Evolutionary conservation across 2,888 invertebrate genomes (phyloP).

Genomic region (Pterostichus madidus): DNA sequence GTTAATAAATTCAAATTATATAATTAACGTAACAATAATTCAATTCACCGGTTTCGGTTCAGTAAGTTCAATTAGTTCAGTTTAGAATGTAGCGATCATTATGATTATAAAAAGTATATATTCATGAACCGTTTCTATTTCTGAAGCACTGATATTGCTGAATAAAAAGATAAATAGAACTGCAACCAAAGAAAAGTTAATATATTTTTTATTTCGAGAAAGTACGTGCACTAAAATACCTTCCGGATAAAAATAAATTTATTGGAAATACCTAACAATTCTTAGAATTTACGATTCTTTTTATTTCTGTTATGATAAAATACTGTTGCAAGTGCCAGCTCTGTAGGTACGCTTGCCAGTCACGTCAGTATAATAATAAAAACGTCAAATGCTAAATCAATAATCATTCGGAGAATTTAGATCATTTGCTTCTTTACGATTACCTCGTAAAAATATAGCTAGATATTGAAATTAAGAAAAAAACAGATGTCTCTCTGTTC

Average conservation of each 20-base stretch:
- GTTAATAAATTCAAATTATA: slow-evolving; percentile 38
- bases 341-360: slow-evolving; percentile 17
- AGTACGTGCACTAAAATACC: slow-evolving; percentile 6
- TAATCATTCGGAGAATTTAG: slow-evolving; percentile 31
- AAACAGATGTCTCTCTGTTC: too few relatives aligned
- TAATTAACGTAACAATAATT: slow-evolving; percentile 36
- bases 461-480: too few relatives aligned
- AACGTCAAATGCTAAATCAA: slow-evolving; percentile 42
- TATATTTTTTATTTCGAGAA: slow-evolving; percentile 14
- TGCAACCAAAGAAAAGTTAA: slow-evolving; percentile 7
- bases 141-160: background rate
- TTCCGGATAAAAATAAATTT: slow-evolving; percentile 34
- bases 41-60: slow-evolving; percentile 34
- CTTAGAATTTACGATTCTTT: slow-evolving; percentile 23
- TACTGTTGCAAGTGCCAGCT: slow-evolving; percentile 1
- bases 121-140: background rate
- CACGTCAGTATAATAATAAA: slow-evolving; percentile 15
- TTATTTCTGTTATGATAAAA: slow-evolving; percentile 35
- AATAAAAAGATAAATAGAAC: slow-evolving; percentile 18
- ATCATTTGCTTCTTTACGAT: background rate
- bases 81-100: slow-evolving; percentile 20
- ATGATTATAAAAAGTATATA: slow-evolving; percentile 10
- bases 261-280: slow-evolving; percentile 36
- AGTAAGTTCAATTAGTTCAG: background rate
- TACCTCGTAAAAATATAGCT: too few relatives aligned